These are phyloP conservation scores for Neofelis nebulosa DNA, from an alignment of 2,113 vertebrate genomes.

Conservation along the genomic window DNA sequence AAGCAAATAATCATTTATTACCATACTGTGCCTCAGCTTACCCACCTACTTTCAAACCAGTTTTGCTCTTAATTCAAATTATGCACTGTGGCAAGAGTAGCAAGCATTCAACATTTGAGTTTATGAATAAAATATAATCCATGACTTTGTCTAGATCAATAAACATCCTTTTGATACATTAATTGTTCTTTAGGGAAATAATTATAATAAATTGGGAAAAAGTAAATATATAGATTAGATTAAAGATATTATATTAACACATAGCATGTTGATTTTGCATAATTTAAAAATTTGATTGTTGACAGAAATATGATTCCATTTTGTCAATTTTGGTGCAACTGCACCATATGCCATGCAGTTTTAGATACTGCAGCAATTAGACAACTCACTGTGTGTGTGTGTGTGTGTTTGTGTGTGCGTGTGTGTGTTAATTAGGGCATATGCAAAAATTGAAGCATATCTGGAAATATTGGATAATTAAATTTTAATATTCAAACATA, in stretches of 20 bases:
- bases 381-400: not conserved
- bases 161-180: not conserved
- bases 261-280: not conserved
- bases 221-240: not conserved
- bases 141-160: not conserved
- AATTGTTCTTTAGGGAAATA: not conserved
- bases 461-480: not conserved
- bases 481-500: not conserved
- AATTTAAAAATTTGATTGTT: not conserved
- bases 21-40: not conserved
- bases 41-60: not conserved
- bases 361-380: not conserved
- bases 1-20: not conserved
- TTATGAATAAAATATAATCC: not conserved
- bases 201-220: not conserved
- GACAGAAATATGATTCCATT: not conserved
- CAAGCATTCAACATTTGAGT: not conserved
- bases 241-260: not conserved
- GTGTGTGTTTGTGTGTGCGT: not conserved
- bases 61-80: not conserved
- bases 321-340: not conserved
- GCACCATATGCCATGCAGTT: not conserved
- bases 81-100: not conserved
- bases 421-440: not conserved
- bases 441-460: not conserved